Base-by-base conservation (phyloP, 2,797 vertebrate genomes). In the Microtus obscurus region DNA sequence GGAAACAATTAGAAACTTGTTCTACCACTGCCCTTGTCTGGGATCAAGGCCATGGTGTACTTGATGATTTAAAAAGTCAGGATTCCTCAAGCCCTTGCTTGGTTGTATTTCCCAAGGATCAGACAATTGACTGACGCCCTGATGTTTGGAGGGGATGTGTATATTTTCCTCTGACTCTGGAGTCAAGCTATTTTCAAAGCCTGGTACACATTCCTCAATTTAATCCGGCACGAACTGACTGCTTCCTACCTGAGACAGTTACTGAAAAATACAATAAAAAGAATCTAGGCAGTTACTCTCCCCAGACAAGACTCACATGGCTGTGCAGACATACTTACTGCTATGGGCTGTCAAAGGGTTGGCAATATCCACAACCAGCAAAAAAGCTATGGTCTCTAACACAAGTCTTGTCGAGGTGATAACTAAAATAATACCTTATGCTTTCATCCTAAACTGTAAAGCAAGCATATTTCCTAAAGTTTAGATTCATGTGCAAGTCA, bases 111-210 rank as follows among this genome's bases (percentile, higher is more conserved):
- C 67, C 93, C 53, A 63, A n/a, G 51, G 23, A 27, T 23, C 31
- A 74, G 21, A 83, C 96, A 92, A 97, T 61, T 96, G 85, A 90
- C 93, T 96, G 96, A 97, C 77, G 76, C 91, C 43, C 40, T 80
- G 71, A 10, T 96, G 69, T 95, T 97, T 95, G 88, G 88, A 96
- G 0, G 1, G 96, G 93, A 96, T 92, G 56, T 40, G 8, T 40
- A 17, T 17, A 65, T 77, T 59, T 95, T 95, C 86, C 73, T 76
- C 59, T 97, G 91, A 80, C 82, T 63, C 56, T 29, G 65, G 48
- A 89, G 34, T 90, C 48, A 83, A 83, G 37, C 92, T 87, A 80
- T 43, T 83, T 83, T 76, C 74, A 80, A 71, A 94, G 89, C 77
- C 78, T 71, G 82, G 67, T 16, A 69, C 48, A 71, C 43, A 69